These are phyloP conservation scores for Saxidomus purpurata DNA, from an alignment of 1,140 invertebrate species.

Conservation along the genomic window DNA sequence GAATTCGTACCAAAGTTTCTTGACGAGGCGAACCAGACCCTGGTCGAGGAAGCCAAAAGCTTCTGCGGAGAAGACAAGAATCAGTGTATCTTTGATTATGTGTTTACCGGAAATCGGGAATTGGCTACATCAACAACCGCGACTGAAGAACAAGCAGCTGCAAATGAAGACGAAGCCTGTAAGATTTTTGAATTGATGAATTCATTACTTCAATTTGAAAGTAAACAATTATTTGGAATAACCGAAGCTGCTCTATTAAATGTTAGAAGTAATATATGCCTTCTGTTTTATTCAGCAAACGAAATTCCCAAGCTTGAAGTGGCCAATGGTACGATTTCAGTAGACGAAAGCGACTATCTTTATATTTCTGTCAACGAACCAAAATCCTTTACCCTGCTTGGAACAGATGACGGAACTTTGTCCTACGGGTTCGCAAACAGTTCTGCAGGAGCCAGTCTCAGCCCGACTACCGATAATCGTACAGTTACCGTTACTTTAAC, in stretches of 20 bases:
- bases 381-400: not conserved
- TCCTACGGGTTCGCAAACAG: not conserved
- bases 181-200: not conserved
- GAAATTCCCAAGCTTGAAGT: not conserved
- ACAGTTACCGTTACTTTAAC: not conserved
- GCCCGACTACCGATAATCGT: not conserved
- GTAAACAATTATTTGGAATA: no score
- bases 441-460: not conserved
- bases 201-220: no score
- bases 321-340: not conserved
- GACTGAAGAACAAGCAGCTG: not conserved
- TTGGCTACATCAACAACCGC: conserved; percentile 34
- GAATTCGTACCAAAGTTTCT: conserved; percentile 65
- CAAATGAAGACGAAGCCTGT: not conserved
- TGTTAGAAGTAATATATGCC: no score
- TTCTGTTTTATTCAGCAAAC: not conserved
- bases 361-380: not conserved
- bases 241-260: no score
- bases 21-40: conserved; percentile 33
- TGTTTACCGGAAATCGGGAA: conserved; percentile 63
- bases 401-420: conserved; percentile 4
- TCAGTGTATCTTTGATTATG: conserved; percentile 67
- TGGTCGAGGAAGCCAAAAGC: conserved; percentile 9
- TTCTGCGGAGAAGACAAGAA: conserved; percentile 57
- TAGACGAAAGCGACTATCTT: not conserved